Evolutionary conservation across 2,113 vertebrate species (phyloP), one percentile per base, ranked within the genome.

Genomic region (Pionites leucogaster): DNA sequence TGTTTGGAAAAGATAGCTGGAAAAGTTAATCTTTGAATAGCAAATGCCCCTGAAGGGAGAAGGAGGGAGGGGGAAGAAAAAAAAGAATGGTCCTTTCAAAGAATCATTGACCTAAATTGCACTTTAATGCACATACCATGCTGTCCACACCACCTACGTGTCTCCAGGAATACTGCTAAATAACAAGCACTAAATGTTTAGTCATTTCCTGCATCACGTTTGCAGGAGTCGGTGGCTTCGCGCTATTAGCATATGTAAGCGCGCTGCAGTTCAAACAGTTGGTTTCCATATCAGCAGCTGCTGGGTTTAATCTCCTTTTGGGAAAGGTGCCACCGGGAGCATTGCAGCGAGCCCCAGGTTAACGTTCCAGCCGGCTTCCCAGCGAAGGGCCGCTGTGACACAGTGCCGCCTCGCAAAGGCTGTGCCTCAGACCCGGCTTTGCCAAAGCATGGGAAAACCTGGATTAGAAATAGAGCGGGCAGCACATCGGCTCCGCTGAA

Each of bases 131-230:
- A 97, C 97, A 97, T 97, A 96, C 91, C 93, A 50, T 71, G 96
- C 95, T 96, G 94, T 92, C 94, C 93, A 92, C 92, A 86, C 94
- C 95, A 95, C 95, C 96, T 97, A 96, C 91, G 94, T 82, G 95
- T 96, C 97, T 96, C 94, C 94, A 95, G 96, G 97, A 97, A 98
- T 92, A 90, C 95, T 95, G 95, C 90, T 93, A 72, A 96, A 96
- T 93, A 96, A 97, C 94, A 82, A 97, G 96, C 98, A 82, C 92
- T 97, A 97, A 93, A 83, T 68, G 96, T 96, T 98, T 97, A 97
- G 98, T 98, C 97, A 98, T 96, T 98, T 98, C 97, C 98, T 98
- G 98, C 96, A 89, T 91, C 98, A 97, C 92, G 91, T 97, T 97
- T 94, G 92, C 93, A 93, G 96, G 90, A 69, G 93, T 44, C 87